phyloP scores from a whole-genome alignment of 2,113 vertebrate species.

The Falco punctatus region DNA sequence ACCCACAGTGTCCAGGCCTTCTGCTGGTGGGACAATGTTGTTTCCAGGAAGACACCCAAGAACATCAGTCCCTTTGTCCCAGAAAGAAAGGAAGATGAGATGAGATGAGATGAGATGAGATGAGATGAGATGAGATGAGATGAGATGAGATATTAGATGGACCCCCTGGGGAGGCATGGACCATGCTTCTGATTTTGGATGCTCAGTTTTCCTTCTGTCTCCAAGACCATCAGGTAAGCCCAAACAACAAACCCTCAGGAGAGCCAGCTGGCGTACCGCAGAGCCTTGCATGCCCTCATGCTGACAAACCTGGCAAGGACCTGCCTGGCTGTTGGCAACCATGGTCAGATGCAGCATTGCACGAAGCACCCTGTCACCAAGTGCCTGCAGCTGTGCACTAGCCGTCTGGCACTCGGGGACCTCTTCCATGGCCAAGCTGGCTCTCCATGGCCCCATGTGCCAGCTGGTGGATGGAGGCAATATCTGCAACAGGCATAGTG shows the following conservation, averaged over 20 bases:
- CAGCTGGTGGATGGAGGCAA: neutral
- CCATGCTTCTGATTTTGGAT: neutral
- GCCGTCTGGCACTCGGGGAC: neutral
- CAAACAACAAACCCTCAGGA: neutral
- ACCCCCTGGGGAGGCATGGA: neutral
- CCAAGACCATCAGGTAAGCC: neutral
- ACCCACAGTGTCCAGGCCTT: neutral
- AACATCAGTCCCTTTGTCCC: neutral
- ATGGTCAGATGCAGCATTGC: fast-evolving
- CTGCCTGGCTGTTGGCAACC: fast-evolving
- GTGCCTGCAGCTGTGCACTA: fast-evolving
- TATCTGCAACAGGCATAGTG: neutral
- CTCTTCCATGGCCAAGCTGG: fast-evolving
- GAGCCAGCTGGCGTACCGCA: neutral
- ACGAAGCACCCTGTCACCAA: neutral
- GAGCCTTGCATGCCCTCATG: neutral
- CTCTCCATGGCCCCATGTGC: fast-evolving
- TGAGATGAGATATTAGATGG: neutral
- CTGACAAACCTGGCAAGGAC: neutral
- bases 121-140: neutral
- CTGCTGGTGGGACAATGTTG: neutral
- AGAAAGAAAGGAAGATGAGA: neutral
- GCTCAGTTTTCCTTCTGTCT: neutral
- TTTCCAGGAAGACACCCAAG: neutral
- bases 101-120: neutral